A percentile compares a stretch with the other conserved stretches of the same genome.
phyloP scores from a whole-genome alignment of 2,888 invertebrate species.

The Elaeidobius kamerunicus region DNA sequence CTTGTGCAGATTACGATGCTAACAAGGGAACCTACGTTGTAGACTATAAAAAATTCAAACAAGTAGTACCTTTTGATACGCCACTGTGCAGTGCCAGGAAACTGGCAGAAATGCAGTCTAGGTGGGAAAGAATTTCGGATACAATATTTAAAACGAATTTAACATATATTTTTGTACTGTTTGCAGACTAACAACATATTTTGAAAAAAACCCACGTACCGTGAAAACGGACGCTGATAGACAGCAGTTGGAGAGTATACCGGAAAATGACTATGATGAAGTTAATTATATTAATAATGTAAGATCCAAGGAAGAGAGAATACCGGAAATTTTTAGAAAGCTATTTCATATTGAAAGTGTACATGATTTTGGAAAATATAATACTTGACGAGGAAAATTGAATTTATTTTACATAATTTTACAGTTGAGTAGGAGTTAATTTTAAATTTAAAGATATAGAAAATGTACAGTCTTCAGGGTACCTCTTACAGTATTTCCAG shows the following conservation, averaged over 20 bases:
- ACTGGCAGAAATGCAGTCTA: constrained; percentile 59
- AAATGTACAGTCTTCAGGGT: too few species aligned
- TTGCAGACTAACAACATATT: constrained; percentile 5
- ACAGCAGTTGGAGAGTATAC: constrained; percentile 14
- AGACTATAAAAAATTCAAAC: constrained; percentile 62
- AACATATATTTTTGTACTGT: not conserved
- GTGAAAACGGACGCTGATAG: not conserved
- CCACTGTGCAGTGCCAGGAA: constrained; percentile 88
- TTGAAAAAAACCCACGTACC: not conserved
- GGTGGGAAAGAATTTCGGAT: not conserved
- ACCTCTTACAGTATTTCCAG: too few species aligned
- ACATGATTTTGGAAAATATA: constrained; percentile 25
- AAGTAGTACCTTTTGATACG: constrained; percentile 65
- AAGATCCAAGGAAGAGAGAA: constrained; percentile 20
- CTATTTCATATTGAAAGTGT: constrained; percentile 30
- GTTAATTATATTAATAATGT: constrained; percentile 7
- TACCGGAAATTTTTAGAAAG: constrained; percentile 29
- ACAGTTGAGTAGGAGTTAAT: too few species aligned
- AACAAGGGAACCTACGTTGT: constrained; percentile 58
- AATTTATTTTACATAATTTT: too few species aligned
- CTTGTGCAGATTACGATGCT: constrained; percentile 54
- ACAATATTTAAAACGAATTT: not conserved
- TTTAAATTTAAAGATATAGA: too few species aligned
- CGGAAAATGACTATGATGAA: constrained; percentile 14
- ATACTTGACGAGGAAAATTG: not conserved